Evolutionary conservation across 2,797 vertebrate species (phyloP), one percentile per base, ranked within the genome.

Genomic region (Leptoclinus maculatus): DNA sequence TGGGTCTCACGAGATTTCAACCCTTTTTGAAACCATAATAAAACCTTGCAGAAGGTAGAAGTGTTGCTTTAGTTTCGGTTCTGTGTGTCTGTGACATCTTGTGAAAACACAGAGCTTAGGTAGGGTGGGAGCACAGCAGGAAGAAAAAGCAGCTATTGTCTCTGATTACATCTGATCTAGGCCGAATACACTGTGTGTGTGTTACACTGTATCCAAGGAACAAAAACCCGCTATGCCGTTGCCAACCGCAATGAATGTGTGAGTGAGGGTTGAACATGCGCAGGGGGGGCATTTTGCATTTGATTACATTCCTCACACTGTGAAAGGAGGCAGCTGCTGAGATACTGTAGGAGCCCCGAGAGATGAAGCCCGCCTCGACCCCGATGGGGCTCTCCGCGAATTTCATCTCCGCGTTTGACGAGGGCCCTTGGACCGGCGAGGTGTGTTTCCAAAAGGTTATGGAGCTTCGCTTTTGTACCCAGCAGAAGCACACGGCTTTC

Each of bases 231-330:
- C 64, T 67, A 68, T 66, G 79, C 80, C 39, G 36, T 77, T 80
- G 75, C 84, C 74, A 39, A 21, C 66, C 81, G 71, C 78, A 83
- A 59, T 83, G 82, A 83, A 81, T 79, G 77, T 78, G 34, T 25
- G 68, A 84, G 76, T 74, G 77, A 84, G 74, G 80, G 82, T 73
- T 83, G 62, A 72, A 79, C 79, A 73, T 70, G 75, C 83, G 83
- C 59, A 66, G 29, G 79, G 76, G 63, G 78, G 21, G 32, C 83
- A 92, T 95, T 93, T 93, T 93, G 86, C 92, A 92, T 95, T 82
- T 91, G 89, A 93, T 87, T 88, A 79, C 89, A 91, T 93, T 90
- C 86, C 85, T 89, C 59, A 66, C 85, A 73, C 78, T 87, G 87
- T 89, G 82, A 88, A 80, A 78, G 65, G 76, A 78, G 77, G 71